Base-by-base conservation (phyloP, 2,797 vertebrate genomes). In the Jordanella pulchra region DNA sequence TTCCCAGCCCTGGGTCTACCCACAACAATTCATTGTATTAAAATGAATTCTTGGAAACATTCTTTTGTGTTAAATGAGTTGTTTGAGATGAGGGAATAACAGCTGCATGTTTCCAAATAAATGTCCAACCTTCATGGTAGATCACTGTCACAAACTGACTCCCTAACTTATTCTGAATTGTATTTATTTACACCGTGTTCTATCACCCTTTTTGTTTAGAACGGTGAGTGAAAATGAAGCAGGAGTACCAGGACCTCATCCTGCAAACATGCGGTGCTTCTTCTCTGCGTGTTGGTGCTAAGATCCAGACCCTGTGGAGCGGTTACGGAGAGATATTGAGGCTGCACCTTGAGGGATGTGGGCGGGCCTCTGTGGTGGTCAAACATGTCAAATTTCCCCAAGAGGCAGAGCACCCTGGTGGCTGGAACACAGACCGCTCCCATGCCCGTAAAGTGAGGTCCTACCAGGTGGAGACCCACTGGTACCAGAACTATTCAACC, bases 401-500 rank as follows among this genome's bases (percentile, higher is more conserved):
- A 27, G 84, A 84, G 18, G 80, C 81, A 0, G 80, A 84, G 42
- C 91, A 90, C 39, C 89, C 93, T 0, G 78, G 89, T 0, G 90
- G 91, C 75, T 81, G 85, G 86, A 88, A 91, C 86, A 89, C 93
- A 0, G 89, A 94, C 12, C 80, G 82, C 9, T 95, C 95, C 47
- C 94, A 95, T 84, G 67, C 27, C 7, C 92, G 95, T 0, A 95
- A 95, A 78, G 93, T 94, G 0, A 88, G 86, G 11, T 95, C 95
- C 15, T 95, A 95, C 73, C 92, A 95, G 71, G 93, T 95, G 82
- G 95, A 95, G 84, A 92, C 89, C 0, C 79, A 93, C 83, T 95
- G 94, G 94, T 95, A 95, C 86, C 91, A 91, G 86, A 94, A 94
- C 80, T 95, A 93, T 30, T 86, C 88, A 79, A 92, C 93, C 39